Evolutionary conservation across 2,797 vertebrate genomes (phyloP), one percentile per base, ranked within the genome.

Genomic region (Pseudocheirus occidentalis): DNA sequence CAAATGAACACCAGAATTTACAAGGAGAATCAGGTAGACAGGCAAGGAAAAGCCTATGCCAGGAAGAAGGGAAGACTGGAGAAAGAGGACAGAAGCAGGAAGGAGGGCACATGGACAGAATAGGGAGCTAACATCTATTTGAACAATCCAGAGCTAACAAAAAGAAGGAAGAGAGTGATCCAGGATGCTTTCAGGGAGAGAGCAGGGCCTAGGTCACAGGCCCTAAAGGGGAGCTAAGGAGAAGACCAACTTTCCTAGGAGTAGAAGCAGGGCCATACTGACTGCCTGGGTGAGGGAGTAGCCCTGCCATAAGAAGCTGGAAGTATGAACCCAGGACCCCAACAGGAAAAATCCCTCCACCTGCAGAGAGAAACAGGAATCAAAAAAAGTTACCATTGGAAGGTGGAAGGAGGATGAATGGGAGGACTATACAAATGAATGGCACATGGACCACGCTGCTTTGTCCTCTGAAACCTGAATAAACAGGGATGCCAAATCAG

Each of bases 21-120:
- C 27, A 46, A 46, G 40, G 66, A 81, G 40, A 46, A 81, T 81
- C 40, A 81, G n/a, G 95, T 96, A 96, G 96, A 97, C 92, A 94
- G 0, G 90, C 0, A 53, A 52, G 29, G 21, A 46, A 55, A 95
- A 95, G 95, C 95, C 90, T 0, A 6, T 97, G 94, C 95, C 93
- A 97, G 95, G 95, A 97, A 24, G 90, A 93, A 97, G 40, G 62
- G 95, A 93, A 66, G 73, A 10, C 81, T 96, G 89, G 91, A 97
- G 96, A 31, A 93, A 90, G 57, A 93, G 91, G 57, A 16, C 94
- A 56, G 92, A 73, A 81, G 16, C 24, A 27, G 40, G 10, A 87
- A 87, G 40, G 40, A 87, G 24, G 1, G 10, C 21, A 87, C 21
- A 27, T 46, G 21, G 73, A 87, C 3, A 87, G 40, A 87, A 50